Evolutionary conservation across 2,888 invertebrate genomes (phyloP), one percentile per base, ranked within the genome.

Genomic region (Sinhomidia bicolor): DNA sequence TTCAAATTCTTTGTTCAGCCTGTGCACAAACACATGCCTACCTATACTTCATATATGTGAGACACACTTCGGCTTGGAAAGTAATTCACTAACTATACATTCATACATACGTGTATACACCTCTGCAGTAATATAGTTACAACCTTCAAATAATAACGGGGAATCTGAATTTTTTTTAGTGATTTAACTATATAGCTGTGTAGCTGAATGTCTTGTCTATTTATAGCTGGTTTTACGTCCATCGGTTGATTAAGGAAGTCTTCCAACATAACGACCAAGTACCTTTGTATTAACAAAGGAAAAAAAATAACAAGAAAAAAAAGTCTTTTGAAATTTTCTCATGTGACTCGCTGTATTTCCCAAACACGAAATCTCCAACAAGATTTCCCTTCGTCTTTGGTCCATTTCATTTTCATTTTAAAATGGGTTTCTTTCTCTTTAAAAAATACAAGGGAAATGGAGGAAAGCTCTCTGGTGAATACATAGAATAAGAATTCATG

Each of bases 401-500:
- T 62, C 78, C 88, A 76, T 78, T 88, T 88, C 83, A 76, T 82
- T 88, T 80, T 78, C 83, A 88, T 88, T 88, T 88, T 83, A 83
- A 88, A 83, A 82, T 32, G 78, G 54, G 65, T 60, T 62, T 80
- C 62, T 41, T 88, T n/a, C n/a, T 83, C 62, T 86, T 80, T 71
- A 81, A 80, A 85, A 79, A 79, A 14, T 51, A 41, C 10, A 47
- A 54, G 17, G 23, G 14, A 47, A 74, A 62, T 62, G 36, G 26
- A 80, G 62, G 44, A 57, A n/a, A 12, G 51, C 57, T 80, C 80
- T 62, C 80, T 62, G 12, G 80, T 80, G 80, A 80, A 62, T 80
- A 41, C 44, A 41, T 1, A 44, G 51, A 36, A 44, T 20, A 47
- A 44, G 71, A 71, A 62, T 29, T 32, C 9, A 62, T 65, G 65